A percentile compares a stretch with the other conserved stretches of the same genome.
phyloP scores from a whole-genome alignment of 2,888 invertebrate genomes.

The Lottia scabra region DNA sequence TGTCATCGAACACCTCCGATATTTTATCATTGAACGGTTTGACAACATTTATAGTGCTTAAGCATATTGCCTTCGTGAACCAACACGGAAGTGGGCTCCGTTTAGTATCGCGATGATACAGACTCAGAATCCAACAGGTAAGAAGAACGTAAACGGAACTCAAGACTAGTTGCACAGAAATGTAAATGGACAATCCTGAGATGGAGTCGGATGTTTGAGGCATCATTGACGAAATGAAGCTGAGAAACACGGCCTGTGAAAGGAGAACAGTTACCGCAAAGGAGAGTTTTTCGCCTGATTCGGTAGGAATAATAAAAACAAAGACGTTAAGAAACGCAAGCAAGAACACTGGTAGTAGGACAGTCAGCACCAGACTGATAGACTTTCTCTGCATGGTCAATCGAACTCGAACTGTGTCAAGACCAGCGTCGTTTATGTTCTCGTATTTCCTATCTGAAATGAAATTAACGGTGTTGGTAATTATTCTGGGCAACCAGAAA shows the following conservation, averaged over 20 bases:
- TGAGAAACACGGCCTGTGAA: not conserved
- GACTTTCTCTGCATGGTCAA: not conserved
- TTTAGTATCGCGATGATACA: not conserved
- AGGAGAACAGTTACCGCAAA: not conserved
- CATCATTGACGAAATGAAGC: not conserved
- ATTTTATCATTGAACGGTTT: not conserved
- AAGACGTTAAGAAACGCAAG: not conserved
- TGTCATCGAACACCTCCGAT: not conserved
- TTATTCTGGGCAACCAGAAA: no score
- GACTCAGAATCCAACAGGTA: not conserved
- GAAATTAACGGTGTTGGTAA: no score
- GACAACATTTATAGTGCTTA: not conserved
- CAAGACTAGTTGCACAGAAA: not conserved
- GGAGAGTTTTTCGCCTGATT: not conserved
- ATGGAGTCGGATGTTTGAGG: not conserved
- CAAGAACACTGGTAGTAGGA: not conserved
- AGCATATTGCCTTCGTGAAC: not conserved
- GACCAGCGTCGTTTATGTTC: not conserved
- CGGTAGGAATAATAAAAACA: not conserved
- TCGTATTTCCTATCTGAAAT: not conserved
- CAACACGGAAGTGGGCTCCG: not conserved
- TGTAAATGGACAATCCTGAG: not conserved
- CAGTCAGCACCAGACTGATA: not conserved
- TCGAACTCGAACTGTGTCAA: not conserved
- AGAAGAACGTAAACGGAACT: not conserved